Evolutionary conservation across 2,797 vertebrate species (phyloP).

Genomic region (Cyprinodon diabolis): DNA sequence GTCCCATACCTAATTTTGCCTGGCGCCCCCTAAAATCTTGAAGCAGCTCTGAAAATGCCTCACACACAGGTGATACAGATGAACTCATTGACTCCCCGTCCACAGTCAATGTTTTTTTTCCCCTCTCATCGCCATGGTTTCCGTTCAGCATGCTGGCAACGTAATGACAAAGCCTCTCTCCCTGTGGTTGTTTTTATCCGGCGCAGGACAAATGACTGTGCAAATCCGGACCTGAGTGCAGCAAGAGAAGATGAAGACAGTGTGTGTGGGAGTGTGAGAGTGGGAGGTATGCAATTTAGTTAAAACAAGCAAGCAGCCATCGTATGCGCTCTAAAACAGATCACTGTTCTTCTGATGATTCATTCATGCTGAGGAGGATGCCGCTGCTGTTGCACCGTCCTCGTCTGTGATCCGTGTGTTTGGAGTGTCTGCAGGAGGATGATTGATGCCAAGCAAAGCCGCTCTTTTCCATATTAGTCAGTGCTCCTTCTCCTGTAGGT

Average conservation of each 20-base stretch:
- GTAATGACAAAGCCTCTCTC: constrained; percentile 40
- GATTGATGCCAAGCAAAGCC: constrained; percentile 30
- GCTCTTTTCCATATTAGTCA: constrained; percentile 35
- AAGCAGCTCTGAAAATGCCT: neutral
- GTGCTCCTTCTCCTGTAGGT: constrained; percentile 34
- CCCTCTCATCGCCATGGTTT: constrained; percentile 3
- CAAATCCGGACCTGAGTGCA: constrained; percentile 42
- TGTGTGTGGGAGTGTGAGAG: constrained; percentile 8
- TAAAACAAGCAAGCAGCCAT: constrained; percentile 8
- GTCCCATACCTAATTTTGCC: neutral
- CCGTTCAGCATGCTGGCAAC: constrained; percentile 31
- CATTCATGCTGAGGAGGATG: constrained; percentile 57
- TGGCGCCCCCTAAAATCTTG: neutral
- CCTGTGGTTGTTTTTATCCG: constrained; percentile 19
- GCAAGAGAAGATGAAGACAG: constrained; percentile 7
- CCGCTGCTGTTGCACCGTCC: constrained; percentile 31
- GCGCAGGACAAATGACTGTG: constrained; percentile 44
- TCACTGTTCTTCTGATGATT: constrained; percentile 64
- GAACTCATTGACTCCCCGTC: constrained; percentile 36
- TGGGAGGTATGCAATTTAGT: constrained; percentile 15
- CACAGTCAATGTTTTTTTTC: neutral
- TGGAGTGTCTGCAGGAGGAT: constrained; percentile 13
- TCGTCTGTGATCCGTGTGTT: constrained; percentile 20
- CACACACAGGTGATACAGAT: constrained; percentile 31
- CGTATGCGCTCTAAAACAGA: constrained; percentile 31